Percentiles rank a stretch among this genome's conserved stretches.
phyloP scores from a whole-genome alignment of 2,113 vertebrate species.

The Tricholaema leucomelas region DNA sequence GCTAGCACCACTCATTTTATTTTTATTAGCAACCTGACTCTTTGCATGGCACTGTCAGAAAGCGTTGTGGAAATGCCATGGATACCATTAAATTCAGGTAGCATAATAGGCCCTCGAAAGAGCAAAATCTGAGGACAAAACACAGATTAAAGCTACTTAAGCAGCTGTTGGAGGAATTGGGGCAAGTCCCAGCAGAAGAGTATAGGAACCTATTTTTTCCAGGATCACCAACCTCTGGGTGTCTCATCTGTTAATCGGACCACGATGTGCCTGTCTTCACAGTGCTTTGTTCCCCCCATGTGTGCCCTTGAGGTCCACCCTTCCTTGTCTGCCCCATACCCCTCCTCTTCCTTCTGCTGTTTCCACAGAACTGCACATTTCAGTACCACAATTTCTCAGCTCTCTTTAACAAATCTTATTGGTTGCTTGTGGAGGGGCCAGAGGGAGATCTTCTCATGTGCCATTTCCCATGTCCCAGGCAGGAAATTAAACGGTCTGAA shows the following conservation, averaged over 20 bases:
- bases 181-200: not conserved
- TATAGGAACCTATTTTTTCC: not conserved
- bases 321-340: not conserved
- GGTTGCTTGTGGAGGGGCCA: not conserved
- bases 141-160: not conserved
- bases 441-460: not conserved
- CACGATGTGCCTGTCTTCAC: accelerated
- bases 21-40: not conserved
- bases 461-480: not conserved
- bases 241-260: not conserved
- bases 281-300: not conserved
- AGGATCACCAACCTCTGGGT: not conserved
- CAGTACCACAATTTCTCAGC: not conserved
- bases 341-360: not conserved
- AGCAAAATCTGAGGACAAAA: not conserved
- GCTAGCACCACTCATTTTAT: not conserved
- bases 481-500: not conserved
- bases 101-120: not conserved
- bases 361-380: not conserved
- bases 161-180: not conserved
- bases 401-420: not conserved
- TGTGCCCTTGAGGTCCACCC: not conserved
- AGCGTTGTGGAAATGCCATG: conserved; percentile 19
- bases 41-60: not conserved
- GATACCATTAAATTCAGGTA: conserved; percentile 13